Evolutionary conservation across 92 coral and sea anemone species (phyloP), one percentile per base, ranked within the genome.

Genomic region (Zoanthus solanderi): DNA sequence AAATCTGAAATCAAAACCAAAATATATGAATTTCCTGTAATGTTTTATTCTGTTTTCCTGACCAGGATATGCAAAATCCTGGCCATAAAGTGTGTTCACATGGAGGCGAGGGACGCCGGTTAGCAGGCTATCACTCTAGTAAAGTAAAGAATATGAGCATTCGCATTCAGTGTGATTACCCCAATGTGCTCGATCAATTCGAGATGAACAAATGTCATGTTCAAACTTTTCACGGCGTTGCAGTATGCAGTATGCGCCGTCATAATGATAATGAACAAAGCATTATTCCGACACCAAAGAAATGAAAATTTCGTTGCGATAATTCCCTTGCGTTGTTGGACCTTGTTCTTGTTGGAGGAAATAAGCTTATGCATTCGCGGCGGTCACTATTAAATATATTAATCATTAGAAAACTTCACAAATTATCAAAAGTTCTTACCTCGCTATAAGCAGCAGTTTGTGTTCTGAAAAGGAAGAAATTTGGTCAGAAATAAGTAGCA

Each of bases 241-340:
- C 89, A 76, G 76, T 56, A 86, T 86, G 89, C 88, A 83, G 87
- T 61, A 83, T 83, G 79, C 72, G 79, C 79, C 71, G 68, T 84
- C 88, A 84, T 84, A 72, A 84, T 84, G 88, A 84, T 84, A 73
- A 84, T 84, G 88, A 73, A 84, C 82, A 74, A 85, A 85, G 81
- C 63, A 87, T 77, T 78, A 42, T 87, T 77, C 84, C 78, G 77
- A 77, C 89, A 74, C 84, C 84, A 77, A 77, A 87, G 84, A 87
- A 87, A 87, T 87, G 78, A 87, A 77, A 77, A 77, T 66, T 87
- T 61, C 78, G 34, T 87, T 28, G 78, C 71, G 69, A 87, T 87
- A 77, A 44, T 66, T 75, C 68, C 79, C 79, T 78, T 78, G 67
- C 71, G 31, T 78, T 78, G 83, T 78, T 78, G 83, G 56, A 76